A percentile compares a stretch with the other conserved stretches of the same genome.
These are phyloP conservation scores for Ctenosaura bakeri DNA, from an alignment of 2,797 vertebrate species.

Conservation along the genomic window DNA sequence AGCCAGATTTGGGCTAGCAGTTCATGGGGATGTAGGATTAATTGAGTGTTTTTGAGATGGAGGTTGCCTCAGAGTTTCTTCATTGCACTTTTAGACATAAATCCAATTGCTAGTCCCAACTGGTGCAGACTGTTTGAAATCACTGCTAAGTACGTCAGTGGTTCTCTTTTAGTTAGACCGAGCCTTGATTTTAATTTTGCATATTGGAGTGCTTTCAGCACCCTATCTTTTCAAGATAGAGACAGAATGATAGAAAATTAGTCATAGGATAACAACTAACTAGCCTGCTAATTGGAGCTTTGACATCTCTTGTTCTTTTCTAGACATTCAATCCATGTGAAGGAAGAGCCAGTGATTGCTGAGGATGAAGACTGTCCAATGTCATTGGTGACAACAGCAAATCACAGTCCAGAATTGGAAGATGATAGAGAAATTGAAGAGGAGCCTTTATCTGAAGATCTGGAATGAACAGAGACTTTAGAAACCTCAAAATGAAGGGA, in stretches of 20 bases:
- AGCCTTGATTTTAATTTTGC: background rate
- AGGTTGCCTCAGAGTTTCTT: background rate
- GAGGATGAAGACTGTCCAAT: slow-evolving; percentile 99
- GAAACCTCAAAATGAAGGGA: slow-evolving; percentile 86
- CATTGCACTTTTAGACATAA: too few relatives aligned
- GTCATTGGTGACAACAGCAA: slow-evolving; percentile 98
- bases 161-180: too few relatives aligned
- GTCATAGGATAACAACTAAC: background rate
- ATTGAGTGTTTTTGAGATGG: background rate
- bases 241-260: background rate
- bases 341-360: slow-evolving; percentile 97
- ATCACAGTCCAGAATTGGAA: slow-evolving; percentile 99
- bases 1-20: background rate
- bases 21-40: background rate
- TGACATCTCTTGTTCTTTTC: slow-evolving; percentile 66
- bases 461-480: slow-evolving; percentile 92
- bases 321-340: slow-evolving; percentile 95
- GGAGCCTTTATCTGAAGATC: slow-evolving; percentile 98
- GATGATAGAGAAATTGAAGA: slow-evolving; percentile 99
- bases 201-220: background rate
- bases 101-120: too few relatives aligned
- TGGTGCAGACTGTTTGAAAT: too few relatives aligned
- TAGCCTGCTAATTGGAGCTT: slow-evolving; percentile 48
- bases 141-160: too few relatives aligned
- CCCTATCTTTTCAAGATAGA: background rate